Percentiles rank a stretch among this genome's conserved stretches.
Evolutionary conservation across 1,140 invertebrate genomes (phyloP).

Genomic region (Ectropis grisescens): DNA sequence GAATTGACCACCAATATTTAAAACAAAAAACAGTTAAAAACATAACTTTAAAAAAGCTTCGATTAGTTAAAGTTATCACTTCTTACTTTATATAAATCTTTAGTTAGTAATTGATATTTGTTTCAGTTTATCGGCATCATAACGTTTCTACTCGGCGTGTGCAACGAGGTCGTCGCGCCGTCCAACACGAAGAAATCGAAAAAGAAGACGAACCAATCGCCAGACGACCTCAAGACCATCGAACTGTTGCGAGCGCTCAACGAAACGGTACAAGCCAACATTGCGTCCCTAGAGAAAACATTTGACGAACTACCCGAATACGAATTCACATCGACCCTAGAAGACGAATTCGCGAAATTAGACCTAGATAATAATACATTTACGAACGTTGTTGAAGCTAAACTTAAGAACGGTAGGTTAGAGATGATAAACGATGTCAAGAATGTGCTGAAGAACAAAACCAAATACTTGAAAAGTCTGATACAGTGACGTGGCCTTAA

Average conservation of each 20-base stretch:
- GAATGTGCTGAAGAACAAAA: constrained; percentile 46
- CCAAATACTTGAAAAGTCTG: constrained; percentile 45
- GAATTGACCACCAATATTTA: no score
- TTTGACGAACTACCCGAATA: constrained; percentile 43
- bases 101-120: no score
- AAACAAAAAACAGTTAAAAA: no score
- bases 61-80: no score
- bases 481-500: constrained; percentile 16
- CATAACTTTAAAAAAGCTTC: no score
- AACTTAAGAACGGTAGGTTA: constrained; percentile 30
- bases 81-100: no score
- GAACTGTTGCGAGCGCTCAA: constrained; percentile 39
- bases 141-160: constrained; percentile 44
- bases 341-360: constrained; percentile 26
- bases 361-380: constrained; percentile 23
- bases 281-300: constrained; percentile 28
- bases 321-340: constrained; percentile 23
- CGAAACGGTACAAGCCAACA: constrained; percentile 30
- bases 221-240: constrained; percentile 35
- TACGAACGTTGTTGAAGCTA: constrained; percentile 31
- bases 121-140: constrained; percentile 50
- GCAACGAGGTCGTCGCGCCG: constrained; percentile 37
- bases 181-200: constrained; percentile 42
- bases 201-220: constrained; percentile 44
- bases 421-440: constrained; percentile 37